These are phyloP conservation scores for Eubasilissa regina DNA, from an alignment of 1,140 invertebrate species.

Conservation along the genomic window DNA sequence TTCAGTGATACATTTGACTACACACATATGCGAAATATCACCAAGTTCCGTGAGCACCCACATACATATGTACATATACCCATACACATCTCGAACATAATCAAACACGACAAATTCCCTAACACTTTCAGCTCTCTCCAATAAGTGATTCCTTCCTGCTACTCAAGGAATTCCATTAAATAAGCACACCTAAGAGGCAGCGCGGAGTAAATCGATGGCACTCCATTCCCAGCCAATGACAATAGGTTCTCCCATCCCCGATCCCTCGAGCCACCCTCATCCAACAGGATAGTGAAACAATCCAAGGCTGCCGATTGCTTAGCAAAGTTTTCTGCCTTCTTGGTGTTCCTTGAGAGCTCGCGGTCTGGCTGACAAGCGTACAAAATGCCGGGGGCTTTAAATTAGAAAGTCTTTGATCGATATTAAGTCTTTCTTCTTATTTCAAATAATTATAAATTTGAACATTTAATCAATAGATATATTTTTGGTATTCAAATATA, in stretches of 20 bases:
- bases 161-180: constrained; percentile 41
- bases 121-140: constrained; percentile 7
- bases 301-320: constrained; percentile 29
- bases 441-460: too few relatives aligned
- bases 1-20: too few relatives aligned
- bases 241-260: constrained; percentile 19
- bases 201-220: constrained; percentile 48
- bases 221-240: constrained; percentile 47
- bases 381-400: background rate
- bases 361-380: constrained; percentile 23
- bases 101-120: constrained; percentile 19
- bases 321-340: constrained; percentile 36
- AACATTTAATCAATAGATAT: too few relatives aligned
- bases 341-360: constrained; percentile 12
- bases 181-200: constrained; percentile 44
- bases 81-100: background rate
- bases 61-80: too few relatives aligned
- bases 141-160: constrained; percentile 39
- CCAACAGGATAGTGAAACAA: constrained; percentile 25
- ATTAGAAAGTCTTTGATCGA: background rate
- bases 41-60: too few relatives aligned
- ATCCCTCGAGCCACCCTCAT: background rate
- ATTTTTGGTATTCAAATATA: too few relatives aligned
- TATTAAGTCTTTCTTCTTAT: too few relatives aligned
- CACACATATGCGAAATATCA: too few relatives aligned